Evolutionary conservation across 2,888 invertebrate species (phyloP), one percentile per base, ranked within the genome.

Genomic region (Drosophila prolongata): DNA sequence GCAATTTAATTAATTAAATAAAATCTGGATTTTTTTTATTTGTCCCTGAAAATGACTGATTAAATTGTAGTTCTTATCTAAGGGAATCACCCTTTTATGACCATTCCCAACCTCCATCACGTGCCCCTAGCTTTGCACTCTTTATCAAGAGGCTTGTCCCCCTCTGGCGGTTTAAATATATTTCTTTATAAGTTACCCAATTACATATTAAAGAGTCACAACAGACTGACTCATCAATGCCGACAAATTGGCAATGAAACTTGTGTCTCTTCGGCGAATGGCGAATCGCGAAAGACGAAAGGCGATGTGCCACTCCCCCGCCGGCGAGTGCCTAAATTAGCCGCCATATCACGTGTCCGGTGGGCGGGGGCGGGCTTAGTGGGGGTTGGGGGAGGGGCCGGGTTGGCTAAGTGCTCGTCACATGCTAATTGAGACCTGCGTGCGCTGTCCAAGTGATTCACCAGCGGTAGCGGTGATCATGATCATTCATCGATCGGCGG

Each of bases 221-320:
- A 54, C 76, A 55, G 47, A 50, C 50, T 83, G 87, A 85, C 67
- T 84, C 83, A 84, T 79, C 62, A 71, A 77, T 72, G 74, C 67
- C 77, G 72, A 73, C 64, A 64, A 78, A 79, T 83, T 83, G 83
- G 87, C 83, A 87, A 87, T 83, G 83, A 83, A 83, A 87, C 77
- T 67, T 54, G 65, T 76, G 46, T 50, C 52, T 42, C 47, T 34
- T 67, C 56, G 30, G 8, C 30, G 30, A 30, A 6, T 35, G 30
- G 61, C 50, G 52, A 37, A 43, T 58, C 24, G 24, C 24, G 24
- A 37, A 43, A 55, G 57, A 61, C 56, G 52, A 57, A 52, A 44
- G 60, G 47, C 42, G 16, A 55, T 6, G 10, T 66, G 76, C 79
- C 87, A 84, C 82, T 82, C 82, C 82, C 82, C 75, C 82, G 11